These are phyloP conservation scores for Bungarus multicinctus DNA, from an alignment of 2,113 vertebrate genomes.

Conservation along the genomic window DNA sequence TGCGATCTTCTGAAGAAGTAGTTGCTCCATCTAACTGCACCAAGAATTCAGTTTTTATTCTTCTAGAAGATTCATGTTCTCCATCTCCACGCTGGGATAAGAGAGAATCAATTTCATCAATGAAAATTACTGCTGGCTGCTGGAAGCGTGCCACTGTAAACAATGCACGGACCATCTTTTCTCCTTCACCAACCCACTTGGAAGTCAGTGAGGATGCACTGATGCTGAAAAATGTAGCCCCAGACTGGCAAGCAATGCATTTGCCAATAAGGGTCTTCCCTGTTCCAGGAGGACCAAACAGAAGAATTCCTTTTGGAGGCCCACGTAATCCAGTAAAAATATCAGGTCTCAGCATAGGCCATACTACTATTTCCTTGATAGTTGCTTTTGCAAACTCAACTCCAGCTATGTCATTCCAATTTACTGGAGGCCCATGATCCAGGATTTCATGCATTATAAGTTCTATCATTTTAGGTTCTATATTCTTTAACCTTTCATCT, in stretches of 20 bases:
- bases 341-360: constrained; percentile 96
- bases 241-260: constrained; percentile 94
- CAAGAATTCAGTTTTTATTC: constrained; percentile 97
- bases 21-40: constrained; percentile 93
- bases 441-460: constrained; percentile 96
- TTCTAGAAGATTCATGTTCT: constrained; percentile 91
- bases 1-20: constrained; percentile 89
- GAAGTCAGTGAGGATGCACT: constrained; percentile 96
- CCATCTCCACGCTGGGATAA: constrained; percentile 91
- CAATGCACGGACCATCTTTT: constrained; percentile 95
- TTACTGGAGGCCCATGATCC: constrained; percentile 89
- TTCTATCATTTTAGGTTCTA: constrained; percentile 95
- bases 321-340: constrained; percentile 93
- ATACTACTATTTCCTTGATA: constrained; percentile 96
- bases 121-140: constrained; percentile 96
- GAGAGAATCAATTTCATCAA: constrained; percentile 94
- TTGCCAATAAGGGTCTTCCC: constrained; percentile 97
- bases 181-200: constrained; percentile 97
- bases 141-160: constrained; percentile 91
- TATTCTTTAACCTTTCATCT: constrained; percentile 86
- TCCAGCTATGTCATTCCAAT: constrained; percentile 94
- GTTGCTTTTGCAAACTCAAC: constrained; percentile 94
- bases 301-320: constrained; percentile 93
- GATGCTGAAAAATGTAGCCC: constrained; percentile 97
- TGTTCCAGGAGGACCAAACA: constrained; percentile 94